These are phyloP conservation scores for Magallana nippona DNA, from an alignment of 2,888 invertebrate genomes.

Conservation along the genomic window DNA sequence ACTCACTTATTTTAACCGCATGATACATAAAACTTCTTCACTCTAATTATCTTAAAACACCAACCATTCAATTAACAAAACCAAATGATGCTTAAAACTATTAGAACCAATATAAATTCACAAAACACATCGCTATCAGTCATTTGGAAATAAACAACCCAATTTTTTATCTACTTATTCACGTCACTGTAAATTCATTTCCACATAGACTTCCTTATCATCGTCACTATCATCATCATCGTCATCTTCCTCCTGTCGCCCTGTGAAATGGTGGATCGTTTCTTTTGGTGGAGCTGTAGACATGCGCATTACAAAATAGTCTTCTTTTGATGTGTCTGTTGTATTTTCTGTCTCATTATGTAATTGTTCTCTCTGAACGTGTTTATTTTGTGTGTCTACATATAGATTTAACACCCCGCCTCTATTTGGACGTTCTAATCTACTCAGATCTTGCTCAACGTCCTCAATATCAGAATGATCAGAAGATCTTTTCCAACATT, in stretches of 20 bases:
- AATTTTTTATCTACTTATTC: not conserved
- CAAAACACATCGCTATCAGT: too few relatives aligned
- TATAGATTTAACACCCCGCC: not conserved
- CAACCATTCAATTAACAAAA: too few relatives aligned
- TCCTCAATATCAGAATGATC: not conserved
- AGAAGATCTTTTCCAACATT: not conserved
- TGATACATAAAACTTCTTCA: too few relatives aligned
- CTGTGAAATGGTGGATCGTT: not conserved
- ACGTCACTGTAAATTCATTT: not conserved
- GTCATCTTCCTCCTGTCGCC: not conserved
- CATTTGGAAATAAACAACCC: too few relatives aligned
- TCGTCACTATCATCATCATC: not conserved
- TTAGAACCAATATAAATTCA: too few relatives aligned
- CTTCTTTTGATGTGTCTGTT: not conserved
- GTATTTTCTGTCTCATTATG: not conserved
- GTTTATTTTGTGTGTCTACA: not conserved
- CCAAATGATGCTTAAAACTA: too few relatives aligned
- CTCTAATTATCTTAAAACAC: too few relatives aligned
- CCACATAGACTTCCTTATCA: not conserved
- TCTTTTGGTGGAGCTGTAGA: conserved; percentile 23
- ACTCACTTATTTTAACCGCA: too few relatives aligned
- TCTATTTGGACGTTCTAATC: not conserved
- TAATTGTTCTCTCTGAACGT: not conserved
- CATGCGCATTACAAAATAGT: conserved; percentile 1
- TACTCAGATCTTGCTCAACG: not conserved